Percentiles rank a stretch among this genome's conserved stretches.
phyloP scores from a whole-genome alignment of 2,113 vertebrate genomes.

The Ellobius talpinus region DNA sequence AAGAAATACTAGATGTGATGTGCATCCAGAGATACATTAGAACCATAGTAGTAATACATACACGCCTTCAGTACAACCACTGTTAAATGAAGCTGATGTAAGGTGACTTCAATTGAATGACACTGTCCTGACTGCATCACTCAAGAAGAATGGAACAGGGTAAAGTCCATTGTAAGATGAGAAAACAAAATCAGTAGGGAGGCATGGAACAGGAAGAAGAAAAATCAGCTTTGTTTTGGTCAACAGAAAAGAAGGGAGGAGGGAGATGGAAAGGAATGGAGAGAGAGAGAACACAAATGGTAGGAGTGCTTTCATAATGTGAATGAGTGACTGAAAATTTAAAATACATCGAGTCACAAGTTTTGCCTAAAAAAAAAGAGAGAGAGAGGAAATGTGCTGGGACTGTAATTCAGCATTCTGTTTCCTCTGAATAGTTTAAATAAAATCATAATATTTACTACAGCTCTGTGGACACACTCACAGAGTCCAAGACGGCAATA shows the following conservation, averaged over 20 bases:
- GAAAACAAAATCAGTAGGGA: constrained; percentile 50
- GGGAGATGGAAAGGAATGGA: constrained; percentile 69
- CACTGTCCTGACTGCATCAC: constrained; percentile 80
- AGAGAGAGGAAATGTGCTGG: constrained; percentile 88
- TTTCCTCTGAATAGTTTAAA: constrained; percentile 91
- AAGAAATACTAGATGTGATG: constrained; percentile 83
- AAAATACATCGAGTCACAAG: constrained; percentile 87
- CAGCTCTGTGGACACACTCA: constrained; percentile 87
- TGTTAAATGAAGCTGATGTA: constrained; percentile 80
- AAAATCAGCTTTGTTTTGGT: constrained; percentile 83
- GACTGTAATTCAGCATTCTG: constrained; percentile 89
- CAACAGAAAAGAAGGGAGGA: constrained; percentile 76
- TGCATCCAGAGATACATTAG: constrained; percentile 87
- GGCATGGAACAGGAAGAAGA: constrained; percentile 53
- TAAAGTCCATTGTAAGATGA: constrained; percentile 83
- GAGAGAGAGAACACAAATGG: neutral
- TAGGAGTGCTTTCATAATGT: constrained; percentile 79
- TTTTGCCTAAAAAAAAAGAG: constrained; percentile 86
- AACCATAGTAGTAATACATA: constrained; percentile 90
- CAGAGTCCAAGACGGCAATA: constrained; percentile 94
- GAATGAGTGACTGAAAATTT: constrained; percentile 87
- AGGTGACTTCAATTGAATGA: constrained; percentile 84
- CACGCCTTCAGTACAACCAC: constrained; percentile 86
- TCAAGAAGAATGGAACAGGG: constrained; percentile 81
- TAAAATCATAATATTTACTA: constrained; percentile 94